Evolutionary conservation across 2,888 invertebrate species (phyloP), one percentile per base, ranked within the genome.

Genomic region (Athalia circularis): DNA sequence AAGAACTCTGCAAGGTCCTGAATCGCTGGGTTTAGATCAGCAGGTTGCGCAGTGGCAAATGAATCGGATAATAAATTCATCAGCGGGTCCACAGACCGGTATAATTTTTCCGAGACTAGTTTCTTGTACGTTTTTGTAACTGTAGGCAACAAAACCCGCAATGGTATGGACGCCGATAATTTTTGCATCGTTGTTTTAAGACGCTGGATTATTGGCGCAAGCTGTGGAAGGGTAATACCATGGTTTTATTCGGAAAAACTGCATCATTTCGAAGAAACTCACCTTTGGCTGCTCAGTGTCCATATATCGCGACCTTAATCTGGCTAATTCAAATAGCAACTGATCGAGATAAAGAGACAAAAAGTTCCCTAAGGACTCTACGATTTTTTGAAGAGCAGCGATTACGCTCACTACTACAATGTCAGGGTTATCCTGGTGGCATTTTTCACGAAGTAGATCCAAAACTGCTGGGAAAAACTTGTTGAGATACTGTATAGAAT

Each of bases 261-360:
- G 4, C 54, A n/a, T 13, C 13, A 15, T 8, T 15, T 8, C 15
- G 15, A 62, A 13, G 62, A 13, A 15, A 3, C 29, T 8, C 43
- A 88, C 88, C 83, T 90, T 90, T 0, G 86, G 83, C 83, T 90
- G 84, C 15, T 89, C 88, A 4, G 82, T 82, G 47, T 88, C 86
- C 0, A 83, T 85, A 74, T 90, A 90, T 5, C 87, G 80, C 1
- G 86, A 86, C 62, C 80, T 86, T 54, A 96, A 88, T 78, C 93
- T 91, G 0, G 94, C 93, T 61, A 96, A 90, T 82, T 95, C 93
- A 7, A 92, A 92, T 0, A 96, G 87, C 52, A 96, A 92, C 83
- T 95, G 94, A 82, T 94, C 93, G 52, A 98, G 91, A 90, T 97
- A 97, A 0, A 97, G 96, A 80, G 96, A 97, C 81, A 98, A 89